Percentiles rank a stretch among this genome's conserved stretches.
Evolutionary conservation across 2,113 vertebrate genomes (phyloP).

Genomic region (Dicerorhinus sumatrensis): DNA sequence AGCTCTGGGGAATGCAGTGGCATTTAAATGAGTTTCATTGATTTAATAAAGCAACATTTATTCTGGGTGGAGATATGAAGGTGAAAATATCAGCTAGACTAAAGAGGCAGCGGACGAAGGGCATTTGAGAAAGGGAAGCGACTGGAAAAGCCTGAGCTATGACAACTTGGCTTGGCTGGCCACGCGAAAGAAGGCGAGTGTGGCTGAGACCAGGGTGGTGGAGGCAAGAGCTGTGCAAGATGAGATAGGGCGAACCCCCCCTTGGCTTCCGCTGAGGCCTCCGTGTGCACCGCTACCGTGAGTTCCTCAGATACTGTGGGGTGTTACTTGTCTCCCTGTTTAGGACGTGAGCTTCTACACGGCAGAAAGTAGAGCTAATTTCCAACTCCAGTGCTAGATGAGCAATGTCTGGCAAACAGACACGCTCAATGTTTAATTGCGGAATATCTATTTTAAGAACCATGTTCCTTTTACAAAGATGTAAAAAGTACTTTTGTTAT

Average conservation of each 20-base stretch:
- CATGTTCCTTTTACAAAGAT: neutral
- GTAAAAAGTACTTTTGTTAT: neutral
- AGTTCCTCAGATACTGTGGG: neutral
- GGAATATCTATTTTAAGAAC: neutral
- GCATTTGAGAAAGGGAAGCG: neutral
- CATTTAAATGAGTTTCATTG: neutral
- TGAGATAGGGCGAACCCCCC: rapidly evolving
- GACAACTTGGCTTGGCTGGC: rapidly evolving
- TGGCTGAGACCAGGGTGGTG: no score
- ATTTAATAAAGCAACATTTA: neutral
- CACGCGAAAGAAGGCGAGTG: no score
- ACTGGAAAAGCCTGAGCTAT: no score
- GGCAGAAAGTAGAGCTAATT: neutral
- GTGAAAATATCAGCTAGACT: neutral
- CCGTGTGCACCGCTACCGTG: rapidly evolving
- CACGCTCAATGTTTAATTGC: no score
- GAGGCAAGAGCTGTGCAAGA: rapidly evolving
- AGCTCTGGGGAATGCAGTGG: no score
- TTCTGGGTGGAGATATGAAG: neutral
- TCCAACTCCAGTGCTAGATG: neutral
- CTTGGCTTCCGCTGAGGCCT: no score
- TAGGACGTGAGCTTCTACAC: neutral
- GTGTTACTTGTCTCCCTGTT: neutral
- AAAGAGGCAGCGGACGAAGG: neutral
- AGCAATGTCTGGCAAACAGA: neutral